A percentile compares a stretch with the other conserved stretches of the same genome.
These are phyloP conservation scores for Phyllotis vaccarum DNA, from an alignment of 2,797 vertebrate genomes.

Conservation along the genomic window DNA sequence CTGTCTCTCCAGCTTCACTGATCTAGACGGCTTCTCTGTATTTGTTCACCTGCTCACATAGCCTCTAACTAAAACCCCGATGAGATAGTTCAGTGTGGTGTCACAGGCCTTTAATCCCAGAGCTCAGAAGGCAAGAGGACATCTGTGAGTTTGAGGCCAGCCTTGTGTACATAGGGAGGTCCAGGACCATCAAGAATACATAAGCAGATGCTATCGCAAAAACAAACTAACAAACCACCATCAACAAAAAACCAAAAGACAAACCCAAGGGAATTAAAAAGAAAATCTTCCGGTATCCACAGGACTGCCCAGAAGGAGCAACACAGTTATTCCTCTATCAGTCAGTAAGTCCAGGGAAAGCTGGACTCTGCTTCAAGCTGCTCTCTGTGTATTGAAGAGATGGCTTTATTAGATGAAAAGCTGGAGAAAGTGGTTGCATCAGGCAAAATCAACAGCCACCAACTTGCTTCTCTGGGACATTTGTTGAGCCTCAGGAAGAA, in stretches of 20 bases:
- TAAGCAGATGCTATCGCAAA: not conserved
- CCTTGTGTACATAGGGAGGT: not conserved
- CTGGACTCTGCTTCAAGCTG: too few relatives aligned
- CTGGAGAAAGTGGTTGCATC: not conserved
- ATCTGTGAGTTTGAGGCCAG: not conserved
- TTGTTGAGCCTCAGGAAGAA: not conserved
- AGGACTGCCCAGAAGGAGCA: not conserved
- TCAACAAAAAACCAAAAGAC: not conserved
- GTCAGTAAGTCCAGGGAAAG: not conserved
- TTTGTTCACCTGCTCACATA: not conserved
- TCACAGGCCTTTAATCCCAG: not conserved
- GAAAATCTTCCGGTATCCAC: not conserved
- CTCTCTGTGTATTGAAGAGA: not conserved
- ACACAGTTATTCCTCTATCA: not conserved
- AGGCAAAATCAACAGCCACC: not conserved
- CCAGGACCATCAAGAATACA: not conserved
- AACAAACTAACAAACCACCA: not conserved
- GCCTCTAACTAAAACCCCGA: not conserved
- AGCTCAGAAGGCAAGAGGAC: not conserved
- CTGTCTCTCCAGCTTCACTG: not conserved
- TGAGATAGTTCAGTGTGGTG: not conserved
- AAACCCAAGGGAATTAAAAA: not conserved
- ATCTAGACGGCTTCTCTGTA: not conserved
- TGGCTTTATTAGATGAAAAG: not conserved
- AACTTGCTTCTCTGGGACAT: not conserved